phyloP scores from a whole-genome alignment of 2,888 invertebrate genomes.

The Polietes domitor region DNA sequence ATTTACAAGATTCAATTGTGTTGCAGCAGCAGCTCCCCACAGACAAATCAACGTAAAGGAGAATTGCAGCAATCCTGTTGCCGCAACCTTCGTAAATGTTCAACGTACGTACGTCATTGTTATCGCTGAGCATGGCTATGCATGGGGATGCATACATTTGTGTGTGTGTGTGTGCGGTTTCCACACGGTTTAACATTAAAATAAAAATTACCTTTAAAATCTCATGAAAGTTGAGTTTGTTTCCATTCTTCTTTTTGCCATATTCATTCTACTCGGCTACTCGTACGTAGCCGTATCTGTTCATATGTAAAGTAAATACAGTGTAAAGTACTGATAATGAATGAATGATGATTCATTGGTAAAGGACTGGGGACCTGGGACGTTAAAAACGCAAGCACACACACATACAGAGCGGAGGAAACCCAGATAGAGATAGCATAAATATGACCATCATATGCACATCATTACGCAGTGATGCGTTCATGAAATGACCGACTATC shows the following conservation, averaged over 20 bases:
- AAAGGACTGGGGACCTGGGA: neutral
- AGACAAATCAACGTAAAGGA: conserved; percentile 42
- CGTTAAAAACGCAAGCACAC: neutral
- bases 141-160: neutral
- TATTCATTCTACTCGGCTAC: neutral
- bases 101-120: conserved; percentile 24
- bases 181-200: conserved; percentile 66
- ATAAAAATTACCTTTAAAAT: conserved; percentile 70
- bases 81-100: conserved; percentile 49
- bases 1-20: neutral
- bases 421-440: conserved; percentile 50
- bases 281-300: neutral
- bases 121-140: neutral
- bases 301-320: conserved; percentile 77
- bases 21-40: conserved; percentile 9
- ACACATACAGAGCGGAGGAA: neutral
- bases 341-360: conserved; percentile 64
- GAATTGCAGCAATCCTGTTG: conserved; percentile 58
- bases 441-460: conserved; percentile 63
- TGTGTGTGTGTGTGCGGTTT: conserved; percentile 56
- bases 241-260: neutral
- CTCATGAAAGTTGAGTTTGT: conserved; percentile 71
- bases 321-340: conserved; percentile 80
- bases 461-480: conserved; percentile 63
- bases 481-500: conserved; percentile 28